phyloP scores from a whole-genome alignment of 2,113 vertebrate genomes.

The Origma solitaria region DNA sequence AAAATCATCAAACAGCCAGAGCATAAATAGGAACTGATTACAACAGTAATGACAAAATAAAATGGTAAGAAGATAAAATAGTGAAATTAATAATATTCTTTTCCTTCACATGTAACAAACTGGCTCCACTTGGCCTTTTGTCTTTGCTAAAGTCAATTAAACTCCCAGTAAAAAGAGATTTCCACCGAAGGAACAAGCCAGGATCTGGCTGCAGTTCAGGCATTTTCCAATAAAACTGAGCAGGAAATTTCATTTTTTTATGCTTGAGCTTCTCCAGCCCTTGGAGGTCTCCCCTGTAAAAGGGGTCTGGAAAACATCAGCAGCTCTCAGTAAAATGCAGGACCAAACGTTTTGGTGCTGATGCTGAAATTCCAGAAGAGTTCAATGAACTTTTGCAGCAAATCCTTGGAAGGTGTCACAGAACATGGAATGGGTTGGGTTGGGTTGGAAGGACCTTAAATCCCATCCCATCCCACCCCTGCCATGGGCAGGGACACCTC shows the following conservation, averaged over 20 bases:
- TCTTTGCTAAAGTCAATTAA: neutral
- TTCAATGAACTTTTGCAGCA: neutral
- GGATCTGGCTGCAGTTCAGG: neutral
- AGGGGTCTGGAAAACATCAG: neutral
- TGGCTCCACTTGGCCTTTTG: neutral
- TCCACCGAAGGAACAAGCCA: neutral
- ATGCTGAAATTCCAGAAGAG: neutral
- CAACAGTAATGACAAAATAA: neutral
- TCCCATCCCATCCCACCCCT: neutral
- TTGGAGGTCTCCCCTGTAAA: neutral
- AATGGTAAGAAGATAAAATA: neutral
- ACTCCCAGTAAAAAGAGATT: neutral
- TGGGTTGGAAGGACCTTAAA: neutral
- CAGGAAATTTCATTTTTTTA: neutral
- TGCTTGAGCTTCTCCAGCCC: neutral
- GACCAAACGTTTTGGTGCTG: neutral
- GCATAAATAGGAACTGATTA: constrained; percentile 26
- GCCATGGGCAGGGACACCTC: neutral
- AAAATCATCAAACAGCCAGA: neutral
- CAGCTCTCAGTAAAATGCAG: neutral
- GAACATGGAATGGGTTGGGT: neutral
- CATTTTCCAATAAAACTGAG: neutral
- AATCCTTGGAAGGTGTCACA: neutral
- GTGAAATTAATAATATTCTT: neutral
- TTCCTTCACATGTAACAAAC: neutral